phyloP scores from a whole-genome alignment of 2,888 invertebrate genomes.

The Argyresthia goedartella region DNA sequence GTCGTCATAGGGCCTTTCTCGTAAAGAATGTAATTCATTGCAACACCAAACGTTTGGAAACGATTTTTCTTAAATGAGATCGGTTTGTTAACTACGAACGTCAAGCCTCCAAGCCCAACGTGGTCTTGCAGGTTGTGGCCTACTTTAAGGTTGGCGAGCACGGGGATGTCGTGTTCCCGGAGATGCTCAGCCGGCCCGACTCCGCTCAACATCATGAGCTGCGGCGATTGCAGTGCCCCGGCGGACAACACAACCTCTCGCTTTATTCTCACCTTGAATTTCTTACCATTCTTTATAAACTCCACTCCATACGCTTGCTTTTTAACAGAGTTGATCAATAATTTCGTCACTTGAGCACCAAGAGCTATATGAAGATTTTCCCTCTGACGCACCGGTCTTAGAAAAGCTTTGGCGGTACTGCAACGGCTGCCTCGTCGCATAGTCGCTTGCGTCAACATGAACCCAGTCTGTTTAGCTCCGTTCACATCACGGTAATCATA shows the following conservation, averaged over 20 bases:
- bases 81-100: conserved; percentile 85
- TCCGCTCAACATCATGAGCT: conserved; percentile 92
- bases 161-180: conserved; percentile 77
- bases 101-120: conserved; percentile 87
- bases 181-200: conserved; percentile 86
- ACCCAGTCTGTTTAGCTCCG: conserved; percentile 86
- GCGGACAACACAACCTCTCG: conserved; percentile 88
- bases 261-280: conserved; percentile 77
- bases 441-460: conserved; percentile 89
- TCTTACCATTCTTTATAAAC: conserved; percentile 75
- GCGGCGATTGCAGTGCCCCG: conserved; percentile 90
- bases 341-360: conserved; percentile 79
- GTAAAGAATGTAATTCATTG: conserved; percentile 84
- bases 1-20: conserved; percentile 88
- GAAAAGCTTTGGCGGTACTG: conserved; percentile 89
- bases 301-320: conserved; percentile 84
- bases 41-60: conserved; percentile 82
- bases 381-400: conserved; percentile 83
- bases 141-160: conserved; percentile 81
- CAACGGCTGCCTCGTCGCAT: conserved; percentile 87
- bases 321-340: conserved; percentile 77
- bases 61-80: conserved; percentile 82
- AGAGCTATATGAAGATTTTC: conserved; percentile 85
- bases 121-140: conserved; percentile 91
- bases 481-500: conserved; percentile 86